A percentile compares a stretch with the other conserved stretches of the same genome.
phyloP scores from a whole-genome alignment of 2,113 vertebrate genomes.

The Melanerpes aurifrons region DNA sequence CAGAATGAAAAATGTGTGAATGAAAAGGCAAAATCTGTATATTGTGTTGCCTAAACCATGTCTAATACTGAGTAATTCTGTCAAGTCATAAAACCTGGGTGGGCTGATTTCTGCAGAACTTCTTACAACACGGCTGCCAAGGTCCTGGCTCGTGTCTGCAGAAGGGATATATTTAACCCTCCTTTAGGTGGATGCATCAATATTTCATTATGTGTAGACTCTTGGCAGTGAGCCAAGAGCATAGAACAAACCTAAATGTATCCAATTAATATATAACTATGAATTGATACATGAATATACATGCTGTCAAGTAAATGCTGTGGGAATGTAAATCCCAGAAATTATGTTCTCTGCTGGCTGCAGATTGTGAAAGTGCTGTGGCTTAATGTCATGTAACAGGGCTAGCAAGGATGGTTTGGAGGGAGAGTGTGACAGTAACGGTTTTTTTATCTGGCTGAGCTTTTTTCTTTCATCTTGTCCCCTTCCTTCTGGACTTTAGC shows the following conservation, averaged over 20 bases:
- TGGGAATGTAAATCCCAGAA: neutral
- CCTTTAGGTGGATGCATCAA: neutral
- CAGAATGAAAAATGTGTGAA: constrained; percentile 6
- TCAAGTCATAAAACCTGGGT: constrained; percentile 69
- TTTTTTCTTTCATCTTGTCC: neutral
- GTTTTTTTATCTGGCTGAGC: neutral
- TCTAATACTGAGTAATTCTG: constrained; percentile 45
- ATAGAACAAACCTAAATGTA: neutral
- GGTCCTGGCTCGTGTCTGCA: constrained; percentile 11
- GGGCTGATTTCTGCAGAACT: constrained; percentile 64
- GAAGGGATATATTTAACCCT: constrained; percentile 28
- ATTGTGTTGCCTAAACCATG: neutral
- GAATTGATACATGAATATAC: neutral
- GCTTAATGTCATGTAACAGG: neutral
- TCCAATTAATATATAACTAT: neutral
- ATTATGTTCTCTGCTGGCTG: neutral
- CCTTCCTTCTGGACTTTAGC: neutral
- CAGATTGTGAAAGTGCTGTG: neutral
- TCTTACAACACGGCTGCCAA: constrained; percentile 28
- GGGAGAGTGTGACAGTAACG: neutral
- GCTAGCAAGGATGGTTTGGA: neutral
- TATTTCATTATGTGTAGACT: neutral
- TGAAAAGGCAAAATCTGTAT: neutral
- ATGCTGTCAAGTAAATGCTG: neutral
- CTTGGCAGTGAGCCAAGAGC: neutral